These are phyloP conservation scores for Stenodera caucasica DNA, from an alignment of 2,888 invertebrate species.

Conservation along the genomic window DNA sequence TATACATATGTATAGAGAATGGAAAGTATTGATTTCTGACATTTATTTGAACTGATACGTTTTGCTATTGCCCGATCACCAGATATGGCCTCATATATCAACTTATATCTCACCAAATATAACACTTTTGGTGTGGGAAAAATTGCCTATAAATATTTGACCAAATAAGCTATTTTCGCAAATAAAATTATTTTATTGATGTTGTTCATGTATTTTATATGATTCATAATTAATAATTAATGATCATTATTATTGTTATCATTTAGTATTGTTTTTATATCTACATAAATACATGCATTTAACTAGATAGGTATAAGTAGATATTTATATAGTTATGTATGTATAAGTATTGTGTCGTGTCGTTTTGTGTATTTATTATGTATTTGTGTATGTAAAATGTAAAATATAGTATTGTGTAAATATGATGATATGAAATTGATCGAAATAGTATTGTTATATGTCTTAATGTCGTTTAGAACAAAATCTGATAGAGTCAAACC, in stretches of 20 bases:
- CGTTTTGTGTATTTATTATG: background rate
- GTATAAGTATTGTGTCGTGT: background rate
- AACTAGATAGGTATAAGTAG: too few species aligned
- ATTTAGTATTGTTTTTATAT: background rate
- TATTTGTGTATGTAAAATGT: background rate
- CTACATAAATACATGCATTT: too few species aligned
- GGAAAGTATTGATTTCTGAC: constrained; percentile 46
- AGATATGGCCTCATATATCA: constrained; percentile 41
- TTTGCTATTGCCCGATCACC: constrained; percentile 37
- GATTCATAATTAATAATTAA: background rate
- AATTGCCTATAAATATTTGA: constrained; percentile 17
- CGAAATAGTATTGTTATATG: constrained; percentile 5
- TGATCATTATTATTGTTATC: background rate
- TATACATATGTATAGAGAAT: constrained; percentile 33
- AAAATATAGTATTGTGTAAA: constrained; percentile 2
- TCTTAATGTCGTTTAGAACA: constrained; percentile 6
- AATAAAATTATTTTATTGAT: background rate
- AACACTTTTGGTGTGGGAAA: constrained; percentile 26
- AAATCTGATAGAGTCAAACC: constrained; percentile 41
- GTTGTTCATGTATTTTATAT: too few species aligned
- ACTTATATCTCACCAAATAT: constrained; percentile 36
- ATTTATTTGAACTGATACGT: constrained; percentile 44
- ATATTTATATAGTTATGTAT: too few species aligned
- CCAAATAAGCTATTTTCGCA: constrained; percentile 3
- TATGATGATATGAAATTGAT: constrained; percentile 7